A percentile compares a stretch with the other conserved stretches of the same genome.
Conservation (phyloP, 2,888 invertebrate genomes). For the Ceraclea dissimilis region DNA sequence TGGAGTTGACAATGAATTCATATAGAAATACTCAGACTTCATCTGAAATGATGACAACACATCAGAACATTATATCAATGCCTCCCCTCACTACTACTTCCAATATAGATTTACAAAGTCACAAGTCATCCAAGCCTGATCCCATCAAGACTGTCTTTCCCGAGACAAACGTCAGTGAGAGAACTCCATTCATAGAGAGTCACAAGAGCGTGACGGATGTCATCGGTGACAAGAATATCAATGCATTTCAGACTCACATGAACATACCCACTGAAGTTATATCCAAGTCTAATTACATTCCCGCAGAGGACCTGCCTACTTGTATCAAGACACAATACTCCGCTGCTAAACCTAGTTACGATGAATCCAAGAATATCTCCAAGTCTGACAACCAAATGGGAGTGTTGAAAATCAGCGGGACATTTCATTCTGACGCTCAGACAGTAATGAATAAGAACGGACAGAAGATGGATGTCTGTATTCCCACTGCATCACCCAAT, state of each 20-base stretch:
- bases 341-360: constrained; percentile 7
- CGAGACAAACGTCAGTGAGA: not conserved
- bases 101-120: not conserved
- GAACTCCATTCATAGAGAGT: not conserved
- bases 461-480: constrained; percentile 42
- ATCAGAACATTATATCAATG: not conserved
- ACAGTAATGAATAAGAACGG: constrained; percentile 38
- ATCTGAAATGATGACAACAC: not conserved
- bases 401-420: constrained; percentile 19
- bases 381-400: constrained; percentile 11
- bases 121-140: not conserved
- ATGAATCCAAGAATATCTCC: constrained; percentile 8
- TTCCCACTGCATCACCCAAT: constrained; percentile 44
- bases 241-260: constrained; percentile 7
- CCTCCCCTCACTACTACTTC: not conserved
- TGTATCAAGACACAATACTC: constrained; percentile 12
- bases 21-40: no score
- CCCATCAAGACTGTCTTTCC: not conserved
- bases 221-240: not conserved
- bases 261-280: constrained; percentile 7
- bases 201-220: not conserved
- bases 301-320: constrained; percentile 5
- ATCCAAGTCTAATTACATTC: constrained; percentile 9
- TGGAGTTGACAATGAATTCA: no score
- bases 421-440: constrained; percentile 19